Percentiles rank a stretch among this genome's conserved stretches.
phyloP scores from a whole-genome alignment of 2,113 vertebrate species.

The Macheiramphus alcinus region DNA sequence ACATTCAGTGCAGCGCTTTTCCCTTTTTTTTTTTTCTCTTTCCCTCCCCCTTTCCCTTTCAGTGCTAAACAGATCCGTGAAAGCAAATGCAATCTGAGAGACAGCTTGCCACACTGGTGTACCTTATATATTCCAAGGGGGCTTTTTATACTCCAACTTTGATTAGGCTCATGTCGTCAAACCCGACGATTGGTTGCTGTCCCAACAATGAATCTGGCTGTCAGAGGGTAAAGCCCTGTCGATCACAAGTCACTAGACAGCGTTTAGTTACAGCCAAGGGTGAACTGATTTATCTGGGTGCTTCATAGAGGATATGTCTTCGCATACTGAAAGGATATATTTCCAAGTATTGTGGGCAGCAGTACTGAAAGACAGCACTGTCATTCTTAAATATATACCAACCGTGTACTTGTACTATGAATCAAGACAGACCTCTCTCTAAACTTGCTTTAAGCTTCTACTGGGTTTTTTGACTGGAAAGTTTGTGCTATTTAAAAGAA shows the following conservation, averaged over 20 bases:
- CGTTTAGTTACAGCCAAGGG: conserved; percentile 76
- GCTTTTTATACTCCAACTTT: conserved; percentile 95
- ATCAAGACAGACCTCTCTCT: neutral
- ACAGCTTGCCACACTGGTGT: conserved; percentile 84
- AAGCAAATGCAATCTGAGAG: conserved; percentile 71
- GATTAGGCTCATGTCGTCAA: conserved; percentile 91
- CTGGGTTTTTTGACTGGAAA: neutral
- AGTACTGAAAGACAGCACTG: conserved; percentile 58
- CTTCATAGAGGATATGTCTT: conserved; percentile 65
- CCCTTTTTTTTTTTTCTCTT: neutral
- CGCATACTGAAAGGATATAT: conserved; percentile 58
- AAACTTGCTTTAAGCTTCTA: neutral
- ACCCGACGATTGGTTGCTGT: conserved; percentile 91
- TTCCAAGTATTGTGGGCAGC: conserved; percentile 53
- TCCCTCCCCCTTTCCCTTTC: conserved; percentile 50
- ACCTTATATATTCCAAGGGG: conserved; percentile 88
- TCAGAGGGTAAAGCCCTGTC: conserved; percentile 85
- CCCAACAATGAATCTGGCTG: conserved; percentile 93
- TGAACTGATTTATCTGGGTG: conserved; percentile 75
- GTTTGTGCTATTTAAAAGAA: neutral
- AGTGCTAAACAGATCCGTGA: conserved; percentile 60
- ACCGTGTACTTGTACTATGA: neutral
- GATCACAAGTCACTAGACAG: conserved; percentile 81
- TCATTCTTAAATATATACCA: conserved; percentile 52
- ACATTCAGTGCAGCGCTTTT: conserved; percentile 61